Evolutionary conservation across 2,888 invertebrate genomes (phyloP), one percentile per base, ranked within the genome.

Genomic region (Aelia acuminata): DNA sequence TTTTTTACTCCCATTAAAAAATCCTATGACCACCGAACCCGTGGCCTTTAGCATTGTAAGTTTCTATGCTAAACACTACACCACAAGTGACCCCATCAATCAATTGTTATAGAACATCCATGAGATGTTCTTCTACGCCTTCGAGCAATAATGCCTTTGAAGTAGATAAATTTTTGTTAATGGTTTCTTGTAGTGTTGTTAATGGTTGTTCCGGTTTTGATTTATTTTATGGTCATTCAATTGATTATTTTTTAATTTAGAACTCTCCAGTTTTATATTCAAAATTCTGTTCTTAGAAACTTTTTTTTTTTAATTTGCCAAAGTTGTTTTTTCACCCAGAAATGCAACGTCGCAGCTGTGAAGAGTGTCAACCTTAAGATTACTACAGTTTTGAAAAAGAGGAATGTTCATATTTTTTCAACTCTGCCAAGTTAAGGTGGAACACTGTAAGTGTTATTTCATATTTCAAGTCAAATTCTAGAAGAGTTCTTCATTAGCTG

Each of bases 391-490:
- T 80, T 43, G 80, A 80, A 80, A 75, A 80, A 80, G 80, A 80
- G 80, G 80, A 80, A 80, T 43, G 80, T 80, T 80, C 10, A 80
- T 80, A 43, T 43, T 43, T 80, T 80, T 80, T 80, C 80, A 47
- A 80, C 80, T 47, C 80, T 22, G 80, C 80, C 39, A 80, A 80
- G 80, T 80, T 80, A 80, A 80, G 80, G 80, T 47, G 80, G 80
- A 80, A 80, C 80, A 80, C 43, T 80, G 80, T 80, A 80, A 80
- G 80, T 80, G 80, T 80, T n/a, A 80, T 1, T 80, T 80, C 80
- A 80, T 80, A 80, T 80, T 80, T 80, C 80, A 80, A 80, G 80
- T 80, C 80, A 80, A 80, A 80, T 39, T 80, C 80, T 47, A 80
- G 80, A 80, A 39, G 80, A 80, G 80, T 80, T 43, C 43, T 43